Conservation (phyloP, 2,888 invertebrate species). For the Rhodophaea formosa region DNA sequence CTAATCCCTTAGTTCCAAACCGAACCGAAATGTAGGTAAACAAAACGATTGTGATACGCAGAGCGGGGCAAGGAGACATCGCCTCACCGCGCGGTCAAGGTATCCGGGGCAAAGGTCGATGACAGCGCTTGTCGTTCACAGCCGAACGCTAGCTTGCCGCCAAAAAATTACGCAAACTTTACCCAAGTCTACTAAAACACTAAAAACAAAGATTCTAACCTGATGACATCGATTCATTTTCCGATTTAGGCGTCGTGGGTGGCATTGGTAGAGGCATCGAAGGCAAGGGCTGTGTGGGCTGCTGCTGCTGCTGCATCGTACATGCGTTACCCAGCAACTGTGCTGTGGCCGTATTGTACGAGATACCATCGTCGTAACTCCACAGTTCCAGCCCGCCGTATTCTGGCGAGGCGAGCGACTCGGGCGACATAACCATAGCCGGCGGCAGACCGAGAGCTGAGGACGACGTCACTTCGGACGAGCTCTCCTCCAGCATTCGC, state of each 20-base stretch:
- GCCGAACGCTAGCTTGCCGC: constrained; percentile 52
- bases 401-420: constrained; percentile 87
- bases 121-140: constrained; percentile 57
- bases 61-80: constrained; percentile 66
- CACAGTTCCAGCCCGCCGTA: constrained; percentile 91
- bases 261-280: constrained; percentile 76
- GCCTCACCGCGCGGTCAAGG: constrained; percentile 75
- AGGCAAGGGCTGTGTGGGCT: constrained; percentile 77
- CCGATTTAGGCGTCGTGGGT: constrained; percentile 76
- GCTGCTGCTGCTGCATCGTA: constrained; percentile 75
- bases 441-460: constrained; percentile 86
- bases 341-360: constrained; percentile 67
- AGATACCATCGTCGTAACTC: constrained; percentile 84
- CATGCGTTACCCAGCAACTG: constrained; percentile 74
- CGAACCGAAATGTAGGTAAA: constrained; percentile 54
- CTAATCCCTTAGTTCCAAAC: background rate
- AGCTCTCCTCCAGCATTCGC: constrained; percentile 86
- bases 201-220: constrained; percentile 49
- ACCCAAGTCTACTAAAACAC: background rate
- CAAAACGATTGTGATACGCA: constrained; percentile 62
- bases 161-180: constrained; percentile 45
- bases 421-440: constrained; percentile 88
- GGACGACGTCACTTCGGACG: constrained; percentile 89
- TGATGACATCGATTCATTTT: constrained; percentile 79
- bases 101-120: constrained; percentile 80